Evolutionary conservation across 1,140 invertebrate species (phyloP).

Genomic region (Sminthurinus signatus): DNA sequence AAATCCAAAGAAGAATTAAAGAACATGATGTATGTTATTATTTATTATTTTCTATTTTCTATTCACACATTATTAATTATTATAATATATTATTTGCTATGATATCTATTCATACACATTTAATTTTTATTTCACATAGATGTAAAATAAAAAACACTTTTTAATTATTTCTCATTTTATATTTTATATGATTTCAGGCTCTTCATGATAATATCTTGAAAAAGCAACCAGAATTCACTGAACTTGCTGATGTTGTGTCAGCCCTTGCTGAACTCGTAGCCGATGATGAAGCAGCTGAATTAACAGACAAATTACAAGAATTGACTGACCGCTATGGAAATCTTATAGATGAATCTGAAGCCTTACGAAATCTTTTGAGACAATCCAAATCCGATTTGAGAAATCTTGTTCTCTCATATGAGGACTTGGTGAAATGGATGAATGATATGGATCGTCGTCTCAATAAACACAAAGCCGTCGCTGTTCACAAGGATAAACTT

Average conservation of each 20-base stretch:
- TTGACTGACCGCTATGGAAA: constrained; percentile 75
- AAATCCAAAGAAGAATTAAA: constrained; percentile 76
- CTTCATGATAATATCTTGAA: constrained; percentile 81
- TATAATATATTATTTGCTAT: no score
- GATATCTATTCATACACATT: no score
- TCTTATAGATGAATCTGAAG: constrained; percentile 76
- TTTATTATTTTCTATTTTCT: background rate
- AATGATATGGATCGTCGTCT: constrained; percentile 67
- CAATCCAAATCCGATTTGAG: constrained; percentile 74
- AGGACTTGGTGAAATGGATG: constrained; percentile 90
- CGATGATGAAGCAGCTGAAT: constrained; percentile 76
- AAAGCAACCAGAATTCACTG: constrained; percentile 77
- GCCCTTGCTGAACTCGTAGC: constrained; percentile 84
- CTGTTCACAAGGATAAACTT: constrained; percentile 84
- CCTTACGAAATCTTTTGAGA: constrained; percentile 67
- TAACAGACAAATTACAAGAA: constrained; percentile 79
- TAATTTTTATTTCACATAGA: constrained; percentile 13
- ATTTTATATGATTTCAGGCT: constrained; percentile 50
- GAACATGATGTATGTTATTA: constrained; percentile 61
- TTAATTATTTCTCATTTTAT: no score
- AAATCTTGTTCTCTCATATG: constrained; percentile 85
- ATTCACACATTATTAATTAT: constrained; percentile 1
- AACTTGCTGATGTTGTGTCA: constrained; percentile 79
- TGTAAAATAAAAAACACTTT: background rate
- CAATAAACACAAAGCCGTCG: constrained; percentile 68